A percentile compares a stretch with the other conserved stretches of the same genome.
Conservation (phyloP, 2,113 vertebrate genomes). For the Orientallactaga bullata region DNA sequence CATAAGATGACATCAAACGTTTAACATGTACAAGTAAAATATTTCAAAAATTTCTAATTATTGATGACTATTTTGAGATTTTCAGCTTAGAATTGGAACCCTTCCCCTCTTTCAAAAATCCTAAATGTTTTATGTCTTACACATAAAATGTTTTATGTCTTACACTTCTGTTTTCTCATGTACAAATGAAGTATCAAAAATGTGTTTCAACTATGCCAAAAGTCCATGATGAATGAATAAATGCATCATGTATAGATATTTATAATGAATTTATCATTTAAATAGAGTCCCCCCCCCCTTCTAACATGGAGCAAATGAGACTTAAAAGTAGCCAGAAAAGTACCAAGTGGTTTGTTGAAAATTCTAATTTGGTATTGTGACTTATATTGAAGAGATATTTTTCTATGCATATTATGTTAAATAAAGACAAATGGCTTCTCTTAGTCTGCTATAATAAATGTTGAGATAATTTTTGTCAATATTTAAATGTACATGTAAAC, state of each 20-base stretch:
- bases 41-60: neutral
- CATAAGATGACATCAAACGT: neutral
- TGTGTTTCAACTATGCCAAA: neutral
- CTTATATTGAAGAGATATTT: neutral
- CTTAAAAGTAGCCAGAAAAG: neutral
- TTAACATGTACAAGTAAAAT: conserved; percentile 16
- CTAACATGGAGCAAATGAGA: neutral
- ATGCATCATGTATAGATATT: neutral
- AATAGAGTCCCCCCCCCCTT: neutral
- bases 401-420: neutral
- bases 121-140: neutral
- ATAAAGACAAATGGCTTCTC: neutral
- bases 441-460: neutral
- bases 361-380: neutral
- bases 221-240: neutral
- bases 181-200: neutral
- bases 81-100: neutral
- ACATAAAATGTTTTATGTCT: neutral
- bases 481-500: neutral
- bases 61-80: neutral
- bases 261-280: neutral
- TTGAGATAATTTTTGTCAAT: neutral
- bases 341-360: neutral
- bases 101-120: neutral
- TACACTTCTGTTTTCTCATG: neutral